phyloP scores from a whole-genome alignment of 2,888 invertebrate genomes.

The Tetanocera ferruginea region DNA sequence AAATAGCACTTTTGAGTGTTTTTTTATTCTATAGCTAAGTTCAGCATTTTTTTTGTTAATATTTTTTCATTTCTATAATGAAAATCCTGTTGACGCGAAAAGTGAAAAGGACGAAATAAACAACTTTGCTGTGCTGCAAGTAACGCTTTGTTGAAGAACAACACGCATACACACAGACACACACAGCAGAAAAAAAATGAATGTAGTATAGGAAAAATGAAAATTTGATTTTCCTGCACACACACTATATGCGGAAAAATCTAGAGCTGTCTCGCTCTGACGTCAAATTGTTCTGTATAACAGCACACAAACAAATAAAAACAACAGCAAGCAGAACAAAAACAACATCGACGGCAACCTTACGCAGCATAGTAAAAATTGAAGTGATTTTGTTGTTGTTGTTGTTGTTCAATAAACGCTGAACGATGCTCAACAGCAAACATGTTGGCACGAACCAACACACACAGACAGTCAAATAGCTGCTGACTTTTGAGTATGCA shows the following conservation, averaged over 20 bases:
- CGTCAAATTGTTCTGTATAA: slow-evolving; percentile 33
- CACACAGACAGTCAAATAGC: background rate
- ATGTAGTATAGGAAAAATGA: no score
- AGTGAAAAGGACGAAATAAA: slow-evolving; percentile 33
- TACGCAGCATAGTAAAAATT: background rate
- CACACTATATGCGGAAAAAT: slow-evolving; percentile 24
- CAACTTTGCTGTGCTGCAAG: background rate
- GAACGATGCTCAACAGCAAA: slow-evolving; percentile 34
- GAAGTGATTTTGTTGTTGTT: slow-evolving; percentile 17
- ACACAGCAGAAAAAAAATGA: background rate
- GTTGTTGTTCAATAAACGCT: slow-evolving; percentile 17
- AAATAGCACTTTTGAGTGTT: background rate
- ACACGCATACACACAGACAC: background rate
- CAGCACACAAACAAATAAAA: slow-evolving; percentile 23
- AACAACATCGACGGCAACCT: background rate
- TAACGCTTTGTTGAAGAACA: background rate
- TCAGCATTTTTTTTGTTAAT: background rate
- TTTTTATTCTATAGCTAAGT: no score
- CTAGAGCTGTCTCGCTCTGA: slow-evolving; percentile 24
- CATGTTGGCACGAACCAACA: slow-evolving; percentile 13
- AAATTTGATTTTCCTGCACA: slow-evolving; percentile 15
- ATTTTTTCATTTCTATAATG: background rate
- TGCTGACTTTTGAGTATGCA: background rate
- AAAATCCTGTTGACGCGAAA: slow-evolving; percentile 14
- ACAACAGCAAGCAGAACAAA: background rate